These are phyloP conservation scores for Acrocyrtus sp. DNA, from an alignment of 2,888 invertebrate genomes.

Conservation along the genomic window DNA sequence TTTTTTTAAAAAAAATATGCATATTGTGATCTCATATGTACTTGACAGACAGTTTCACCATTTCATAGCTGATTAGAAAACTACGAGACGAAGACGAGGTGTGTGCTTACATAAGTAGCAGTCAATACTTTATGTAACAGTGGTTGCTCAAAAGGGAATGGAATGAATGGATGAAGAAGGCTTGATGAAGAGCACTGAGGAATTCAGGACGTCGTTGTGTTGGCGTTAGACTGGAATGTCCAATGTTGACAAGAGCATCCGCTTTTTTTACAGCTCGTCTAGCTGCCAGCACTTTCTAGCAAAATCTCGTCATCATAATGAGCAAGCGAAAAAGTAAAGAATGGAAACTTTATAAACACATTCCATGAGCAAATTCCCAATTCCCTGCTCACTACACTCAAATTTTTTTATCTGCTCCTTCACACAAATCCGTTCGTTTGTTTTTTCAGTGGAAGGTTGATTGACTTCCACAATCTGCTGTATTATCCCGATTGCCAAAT, in stretches of 20 bases:
- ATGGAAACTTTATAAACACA: not conserved
- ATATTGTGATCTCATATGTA: too few species aligned
- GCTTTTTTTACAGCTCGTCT: too few species aligned
- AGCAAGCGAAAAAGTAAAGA: conserved; percentile 16
- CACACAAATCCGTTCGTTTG: conserved; percentile 28
- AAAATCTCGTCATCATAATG: not conserved
- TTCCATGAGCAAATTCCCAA: conserved; percentile 11
- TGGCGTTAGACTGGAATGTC: conserved; percentile 43
- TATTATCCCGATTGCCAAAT: conserved; percentile 26
- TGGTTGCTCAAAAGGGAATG: too few species aligned
- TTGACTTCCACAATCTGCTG: too few species aligned
- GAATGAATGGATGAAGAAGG: conserved; percentile 21
- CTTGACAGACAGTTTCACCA: not conserved
- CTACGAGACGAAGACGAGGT: too few species aligned
- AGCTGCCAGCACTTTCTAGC: not conserved
- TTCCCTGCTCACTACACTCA: too few species aligned
- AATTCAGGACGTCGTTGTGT: conserved; percentile 40
- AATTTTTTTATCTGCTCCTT: conserved; percentile 25
- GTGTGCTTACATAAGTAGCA: too few species aligned
- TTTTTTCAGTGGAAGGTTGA: conserved; percentile 16
- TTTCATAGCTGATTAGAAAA: too few species aligned
- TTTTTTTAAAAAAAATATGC: not conserved
- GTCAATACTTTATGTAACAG: too few species aligned
- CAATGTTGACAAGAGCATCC: conserved; percentile 49
- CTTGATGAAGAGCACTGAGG: conserved; percentile 28